phyloP scores from a whole-genome alignment of 2,113 vertebrate species.

The Phalacrocorax pelagicus region DNA sequence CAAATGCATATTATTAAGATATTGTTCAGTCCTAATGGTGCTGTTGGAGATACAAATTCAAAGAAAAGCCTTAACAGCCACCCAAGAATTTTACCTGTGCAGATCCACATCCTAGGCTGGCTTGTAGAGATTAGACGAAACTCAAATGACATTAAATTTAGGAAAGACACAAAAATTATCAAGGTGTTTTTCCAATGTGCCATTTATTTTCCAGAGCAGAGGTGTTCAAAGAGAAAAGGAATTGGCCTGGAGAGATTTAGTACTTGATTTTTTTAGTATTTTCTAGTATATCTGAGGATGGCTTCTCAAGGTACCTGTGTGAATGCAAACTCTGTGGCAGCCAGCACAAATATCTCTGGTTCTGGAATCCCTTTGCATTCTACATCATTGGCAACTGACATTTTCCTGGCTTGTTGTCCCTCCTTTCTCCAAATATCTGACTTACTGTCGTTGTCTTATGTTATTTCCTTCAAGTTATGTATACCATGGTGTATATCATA shows the following conservation, averaged over 20 bases:
- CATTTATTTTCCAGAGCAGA: background rate
- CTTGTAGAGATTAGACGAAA: background rate
- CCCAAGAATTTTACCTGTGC: background rate
- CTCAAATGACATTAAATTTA: background rate
- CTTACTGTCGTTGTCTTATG: background rate
- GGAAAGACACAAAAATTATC: background rate
- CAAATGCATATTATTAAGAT: background rate
- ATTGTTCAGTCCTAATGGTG: background rate
- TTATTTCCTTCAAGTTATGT: background rate
- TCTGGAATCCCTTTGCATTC: background rate
- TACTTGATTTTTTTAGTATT: background rate
- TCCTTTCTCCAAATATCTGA: background rate
- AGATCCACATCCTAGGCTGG: background rate
- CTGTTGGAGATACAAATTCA: background rate
- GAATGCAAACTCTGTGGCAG: background rate
- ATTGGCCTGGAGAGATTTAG: background rate
- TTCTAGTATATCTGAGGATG: background rate
- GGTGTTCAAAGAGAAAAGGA: background rate
- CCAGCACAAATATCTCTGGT: background rate
- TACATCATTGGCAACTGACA: background rate
- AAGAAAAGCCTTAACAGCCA: background rate
- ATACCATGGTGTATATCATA: background rate
- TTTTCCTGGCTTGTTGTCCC: background rate
- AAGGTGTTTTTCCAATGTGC: background rate
- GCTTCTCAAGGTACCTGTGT: background rate